Evolutionary conservation across 1,140 invertebrate species (phyloP).

Genomic region (Philaenus spumarius): DNA sequence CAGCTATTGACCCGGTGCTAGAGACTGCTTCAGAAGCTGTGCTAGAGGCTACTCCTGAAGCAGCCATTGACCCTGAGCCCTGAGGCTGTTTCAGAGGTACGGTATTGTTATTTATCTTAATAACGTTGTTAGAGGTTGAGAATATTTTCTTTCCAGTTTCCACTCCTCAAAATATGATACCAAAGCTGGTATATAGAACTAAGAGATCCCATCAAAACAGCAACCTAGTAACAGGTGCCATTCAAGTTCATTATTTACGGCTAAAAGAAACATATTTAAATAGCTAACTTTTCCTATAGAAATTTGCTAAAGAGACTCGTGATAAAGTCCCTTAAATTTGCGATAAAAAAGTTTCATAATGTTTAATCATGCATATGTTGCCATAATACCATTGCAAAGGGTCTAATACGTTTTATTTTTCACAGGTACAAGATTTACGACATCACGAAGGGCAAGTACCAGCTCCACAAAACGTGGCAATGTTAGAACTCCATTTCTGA

Average conservation of each 20-base stretch:
- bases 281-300: too few species aligned
- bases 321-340: too few species aligned
- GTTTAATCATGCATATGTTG: neutral
- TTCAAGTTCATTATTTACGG: too few species aligned
- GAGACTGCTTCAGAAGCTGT: neutral
- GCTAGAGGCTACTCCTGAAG: too few species aligned
- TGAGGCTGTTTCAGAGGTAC: too few species aligned
- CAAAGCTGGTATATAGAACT: too few species aligned
- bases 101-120: neutral
- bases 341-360: neutral
- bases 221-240: too few species aligned
- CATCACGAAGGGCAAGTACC: neutral
- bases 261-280: too few species aligned
- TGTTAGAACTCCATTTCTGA: too few species aligned
- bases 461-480: neutral
- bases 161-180: neutral
- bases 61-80: neutral
- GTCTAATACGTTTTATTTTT: neutral
- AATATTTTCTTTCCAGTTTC: neutral
- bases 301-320: too few species aligned
- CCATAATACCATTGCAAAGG: neutral
- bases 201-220: too few species aligned
- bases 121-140: neutral
- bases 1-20: neutral
- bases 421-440: neutral